These are phyloP conservation scores for Antennarius striatus DNA, from an alignment of 2,113 vertebrate species.

Conservation along the genomic window DNA sequence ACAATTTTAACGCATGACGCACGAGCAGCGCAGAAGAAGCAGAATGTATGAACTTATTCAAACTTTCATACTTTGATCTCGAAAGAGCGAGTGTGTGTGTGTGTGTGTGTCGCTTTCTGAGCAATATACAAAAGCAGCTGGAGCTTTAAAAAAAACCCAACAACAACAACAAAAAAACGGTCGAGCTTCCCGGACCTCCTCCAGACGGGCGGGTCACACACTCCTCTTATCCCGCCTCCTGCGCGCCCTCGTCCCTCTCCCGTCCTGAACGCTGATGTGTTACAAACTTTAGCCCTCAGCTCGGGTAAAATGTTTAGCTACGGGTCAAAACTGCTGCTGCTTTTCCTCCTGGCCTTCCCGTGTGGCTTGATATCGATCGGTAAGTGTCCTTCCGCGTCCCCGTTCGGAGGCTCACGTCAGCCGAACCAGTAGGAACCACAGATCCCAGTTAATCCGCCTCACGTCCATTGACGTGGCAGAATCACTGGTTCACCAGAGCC, in stretches of 20 bases:
- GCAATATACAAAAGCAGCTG: no score
- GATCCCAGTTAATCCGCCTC: no score
- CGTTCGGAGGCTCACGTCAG: background rate
- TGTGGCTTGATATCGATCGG: conserved; percentile 65
- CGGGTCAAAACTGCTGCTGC: conserved; percentile 62
- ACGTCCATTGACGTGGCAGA: conserved; percentile 62
- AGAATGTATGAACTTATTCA: no score
- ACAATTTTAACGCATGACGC: no score
- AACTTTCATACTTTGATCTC: no score
- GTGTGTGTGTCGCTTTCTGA: no score
- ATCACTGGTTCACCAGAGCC: background rate
- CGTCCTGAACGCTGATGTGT: conserved; percentile 64
- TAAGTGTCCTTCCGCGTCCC: conserved; percentile 36
- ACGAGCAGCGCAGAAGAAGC: no score
- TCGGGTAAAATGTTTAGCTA: conserved; percentile 69
- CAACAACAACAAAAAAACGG: no score
- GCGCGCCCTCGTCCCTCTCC: conserved; percentile 12
- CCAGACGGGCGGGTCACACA: conserved; percentile 17
- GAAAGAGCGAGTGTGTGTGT: no score
- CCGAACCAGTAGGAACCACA: no score
- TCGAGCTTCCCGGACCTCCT: background rate
- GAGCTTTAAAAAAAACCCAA: no score
- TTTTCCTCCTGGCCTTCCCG: conserved; percentile 75
- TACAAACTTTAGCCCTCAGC: conserved; percentile 30
- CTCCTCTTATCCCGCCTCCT: conserved; percentile 20